Evolutionary conservation across 1,140 invertebrate genomes (phyloP).

Genomic region (Globodera rostochiensis): DNA sequence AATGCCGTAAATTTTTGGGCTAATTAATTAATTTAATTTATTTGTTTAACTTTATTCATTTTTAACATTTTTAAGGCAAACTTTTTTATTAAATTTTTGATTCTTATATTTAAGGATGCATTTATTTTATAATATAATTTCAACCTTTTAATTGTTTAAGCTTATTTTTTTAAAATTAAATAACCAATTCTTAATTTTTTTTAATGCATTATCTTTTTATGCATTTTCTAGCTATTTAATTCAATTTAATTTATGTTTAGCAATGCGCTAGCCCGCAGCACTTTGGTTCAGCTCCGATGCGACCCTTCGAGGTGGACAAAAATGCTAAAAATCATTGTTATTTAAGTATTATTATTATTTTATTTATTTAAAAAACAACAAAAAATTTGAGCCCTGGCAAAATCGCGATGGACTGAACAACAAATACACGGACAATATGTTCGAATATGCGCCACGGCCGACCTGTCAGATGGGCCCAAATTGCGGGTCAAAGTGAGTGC

Average conservation of each 20-base stretch:
- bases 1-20: not conserved
- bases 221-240: slow-evolving; percentile 11
- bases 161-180: no score
- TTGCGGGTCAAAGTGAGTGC: slow-evolving; percentile 74
- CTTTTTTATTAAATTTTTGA: no score
- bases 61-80: slow-evolving; percentile 16
- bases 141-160: no score
- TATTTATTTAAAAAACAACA: no score
- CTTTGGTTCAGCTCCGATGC: slow-evolving; percentile 59
- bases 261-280: slow-evolving; percentile 58
- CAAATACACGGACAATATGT: slow-evolving; percentile 64
- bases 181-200: no score
- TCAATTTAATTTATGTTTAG: slow-evolving; percentile 30
- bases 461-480: slow-evolving; percentile 75
- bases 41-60: no score
- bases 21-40: not conserved
- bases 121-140: no score
- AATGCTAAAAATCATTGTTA: slow-evolving; percentile 33
- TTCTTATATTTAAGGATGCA: no score
- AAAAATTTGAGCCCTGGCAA: slow-evolving; percentile 30
- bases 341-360: no score
- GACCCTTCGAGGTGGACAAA: slow-evolving; percentile 54
- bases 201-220: no score
- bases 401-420: slow-evolving; percentile 56
- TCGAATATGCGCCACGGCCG: slow-evolving; percentile 58